Evolutionary conservation across 2,113 vertebrate species (phyloP).

Genomic region (Smithornis capensis): DNA sequence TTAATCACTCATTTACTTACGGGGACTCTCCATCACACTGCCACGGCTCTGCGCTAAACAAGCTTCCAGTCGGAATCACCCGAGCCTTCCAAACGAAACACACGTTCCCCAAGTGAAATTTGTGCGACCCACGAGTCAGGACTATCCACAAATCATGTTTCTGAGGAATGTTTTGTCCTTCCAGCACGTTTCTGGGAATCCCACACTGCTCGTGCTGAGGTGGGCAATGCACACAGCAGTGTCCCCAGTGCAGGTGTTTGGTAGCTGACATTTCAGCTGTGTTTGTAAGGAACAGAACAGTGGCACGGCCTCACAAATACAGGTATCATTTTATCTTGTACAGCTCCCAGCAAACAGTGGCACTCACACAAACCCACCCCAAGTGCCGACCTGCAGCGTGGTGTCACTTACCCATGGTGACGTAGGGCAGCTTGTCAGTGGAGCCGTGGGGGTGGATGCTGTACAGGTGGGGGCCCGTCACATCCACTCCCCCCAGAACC

Average conservation of each 20-base stretch:
- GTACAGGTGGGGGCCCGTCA: slow-evolving; percentile 92
- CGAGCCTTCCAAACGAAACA: not conserved
- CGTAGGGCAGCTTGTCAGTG: slow-evolving; percentile 96
- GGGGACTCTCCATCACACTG: not conserved
- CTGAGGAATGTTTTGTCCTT: not conserved
- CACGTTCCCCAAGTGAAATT: not conserved
- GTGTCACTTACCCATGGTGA: slow-evolving; percentile 94
- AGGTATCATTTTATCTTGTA: rapidly evolving
- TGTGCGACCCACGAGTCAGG: rapidly evolving
- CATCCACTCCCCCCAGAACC: slow-evolving; percentile 93
- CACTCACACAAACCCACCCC: too few relatives aligned
- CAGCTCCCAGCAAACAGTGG: not conserved
- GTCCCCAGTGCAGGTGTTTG: rapidly evolving
- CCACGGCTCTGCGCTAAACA: not conserved
- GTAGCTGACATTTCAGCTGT: not conserved
- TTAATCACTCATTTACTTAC: not conserved
- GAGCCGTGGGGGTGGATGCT: slow-evolving; percentile 98
- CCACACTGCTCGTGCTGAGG: not conserved
- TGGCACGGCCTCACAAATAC: rapidly evolving
- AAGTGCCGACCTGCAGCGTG: too few relatives aligned
- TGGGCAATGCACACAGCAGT: rapidly evolving
- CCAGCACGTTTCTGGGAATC: not conserved
- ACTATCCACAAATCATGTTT: not conserved
- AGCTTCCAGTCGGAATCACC: not conserved
- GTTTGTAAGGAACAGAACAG: not conserved